phyloP scores from a whole-genome alignment of 2,797 vertebrate species.

The Sebastes taczanowskii region DNA sequence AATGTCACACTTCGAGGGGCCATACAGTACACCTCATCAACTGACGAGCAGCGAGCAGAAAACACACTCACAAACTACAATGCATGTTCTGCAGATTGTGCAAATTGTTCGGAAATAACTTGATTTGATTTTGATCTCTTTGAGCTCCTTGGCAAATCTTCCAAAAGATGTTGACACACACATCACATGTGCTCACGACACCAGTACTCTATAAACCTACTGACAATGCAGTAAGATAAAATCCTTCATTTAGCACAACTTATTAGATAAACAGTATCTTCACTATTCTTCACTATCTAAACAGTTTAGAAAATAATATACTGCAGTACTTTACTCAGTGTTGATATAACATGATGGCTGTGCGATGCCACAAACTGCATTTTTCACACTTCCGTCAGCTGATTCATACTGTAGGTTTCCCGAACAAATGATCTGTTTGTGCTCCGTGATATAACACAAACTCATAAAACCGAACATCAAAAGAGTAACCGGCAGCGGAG shows the following conservation, averaged over 20 bases:
- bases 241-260: not conserved
- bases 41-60: constrained; percentile 42
- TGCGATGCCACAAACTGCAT: not conserved
- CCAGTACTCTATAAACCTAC: not conserved
- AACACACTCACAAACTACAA: not conserved
- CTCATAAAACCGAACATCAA: constrained; percentile 74
- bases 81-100: constrained; percentile 9
- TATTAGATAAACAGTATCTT: not conserved
- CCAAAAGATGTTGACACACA: not conserved
- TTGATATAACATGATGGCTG: not conserved
- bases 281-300: not conserved
- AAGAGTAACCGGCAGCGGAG: constrained; percentile 45
- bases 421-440: constrained; percentile 8
- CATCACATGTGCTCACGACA: not conserved
- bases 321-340: not conserved
- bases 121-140: not conserved
- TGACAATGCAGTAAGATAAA: not conserved
- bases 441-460: not conserved
- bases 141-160: not conserved
- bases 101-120: constrained; percentile 1
- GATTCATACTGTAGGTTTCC: not conserved
- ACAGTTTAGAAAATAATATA: not conserved
- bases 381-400: not conserved
- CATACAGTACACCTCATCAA: constrained; percentile 61
- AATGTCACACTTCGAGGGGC: constrained; percentile 66